Percentiles rank a stretch among this genome's conserved stretches.
phyloP scores from a whole-genome alignment of 2,113 vertebrate species.

The Nestor notabilis region DNA sequence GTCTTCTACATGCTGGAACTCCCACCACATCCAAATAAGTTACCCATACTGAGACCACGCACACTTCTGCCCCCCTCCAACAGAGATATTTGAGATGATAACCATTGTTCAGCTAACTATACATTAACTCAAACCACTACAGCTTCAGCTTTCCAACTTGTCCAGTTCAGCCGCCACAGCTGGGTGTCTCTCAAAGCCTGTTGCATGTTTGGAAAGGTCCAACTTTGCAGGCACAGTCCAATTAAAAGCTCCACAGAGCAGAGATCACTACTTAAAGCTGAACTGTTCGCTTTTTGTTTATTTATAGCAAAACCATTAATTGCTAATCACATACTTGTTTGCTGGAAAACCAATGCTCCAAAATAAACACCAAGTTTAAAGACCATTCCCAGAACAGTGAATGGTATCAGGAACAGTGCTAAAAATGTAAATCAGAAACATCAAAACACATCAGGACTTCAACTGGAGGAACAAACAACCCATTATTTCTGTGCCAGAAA shows the following conservation, averaged over 20 bases:
- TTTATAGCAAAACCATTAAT: constrained; percentile 60
- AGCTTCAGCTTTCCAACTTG: neutral
- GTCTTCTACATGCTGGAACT: neutral
- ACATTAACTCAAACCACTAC: neutral
- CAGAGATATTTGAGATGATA: neutral
- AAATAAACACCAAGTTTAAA: constrained; percentile 42
- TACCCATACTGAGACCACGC: neutral
- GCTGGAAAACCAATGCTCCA: neutral
- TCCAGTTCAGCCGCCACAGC: neutral
- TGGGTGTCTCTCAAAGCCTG: neutral
- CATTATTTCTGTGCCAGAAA: constrained; percentile 52
- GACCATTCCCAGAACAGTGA: constrained; percentile 23
- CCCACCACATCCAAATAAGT: accelerated
- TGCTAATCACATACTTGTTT: constrained; percentile 41
- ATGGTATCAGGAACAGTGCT: neutral
- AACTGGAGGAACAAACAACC: constrained; percentile 20
- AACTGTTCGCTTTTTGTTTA: neutral
- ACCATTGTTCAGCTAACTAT: neutral
- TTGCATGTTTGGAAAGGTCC: neutral
- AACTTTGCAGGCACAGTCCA: neutral
- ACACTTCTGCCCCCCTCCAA: accelerated
- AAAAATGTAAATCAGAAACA: constrained; percentile 55
- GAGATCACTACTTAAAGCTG: constrained; percentile 19
- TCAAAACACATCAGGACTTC: constrained; percentile 52
- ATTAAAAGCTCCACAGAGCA: neutral